phyloP scores from a whole-genome alignment of 2,888 invertebrate genomes.

The Nephrocerus scutellatus region DNA sequence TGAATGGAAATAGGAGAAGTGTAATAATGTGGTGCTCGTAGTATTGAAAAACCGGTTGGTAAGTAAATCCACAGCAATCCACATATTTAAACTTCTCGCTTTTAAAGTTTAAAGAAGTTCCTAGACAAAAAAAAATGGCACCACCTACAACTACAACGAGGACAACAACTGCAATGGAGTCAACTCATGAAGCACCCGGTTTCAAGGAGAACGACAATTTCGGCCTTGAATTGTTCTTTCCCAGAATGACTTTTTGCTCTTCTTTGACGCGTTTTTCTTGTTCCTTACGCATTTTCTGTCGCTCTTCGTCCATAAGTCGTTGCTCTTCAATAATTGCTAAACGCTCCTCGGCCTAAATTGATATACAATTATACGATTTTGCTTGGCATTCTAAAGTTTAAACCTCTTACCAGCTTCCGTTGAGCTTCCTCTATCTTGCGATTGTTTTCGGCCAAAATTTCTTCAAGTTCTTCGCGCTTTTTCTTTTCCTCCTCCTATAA shows the following conservation, averaged over 20 bases:
- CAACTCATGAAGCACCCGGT: slow-evolving; percentile 62
- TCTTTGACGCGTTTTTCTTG: slow-evolving; percentile 87
- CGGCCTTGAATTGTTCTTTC: slow-evolving; percentile 94
- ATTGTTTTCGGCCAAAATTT: slow-evolving; percentile 96
- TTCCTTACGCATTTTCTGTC: slow-evolving; percentile 86
- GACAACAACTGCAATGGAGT: slow-evolving; percentile 9
- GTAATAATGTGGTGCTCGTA: no score
- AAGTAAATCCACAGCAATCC: no score
- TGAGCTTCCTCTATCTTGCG: slow-evolving; percentile 95
- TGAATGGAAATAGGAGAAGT: no score
- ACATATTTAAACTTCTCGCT: no score
- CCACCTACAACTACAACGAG: no score
- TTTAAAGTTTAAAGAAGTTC: no score
- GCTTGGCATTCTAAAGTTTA: not conserved
- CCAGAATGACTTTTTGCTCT: slow-evolving; percentile 94
- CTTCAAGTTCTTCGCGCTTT: slow-evolving; percentile 92
- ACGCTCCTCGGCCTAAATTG: slow-evolving; percentile 84
- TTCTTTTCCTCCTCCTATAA: slow-evolving; percentile 96
- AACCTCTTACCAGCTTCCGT: slow-evolving; percentile 77
- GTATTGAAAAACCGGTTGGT: no score
- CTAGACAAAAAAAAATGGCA: no score
- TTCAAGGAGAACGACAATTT: slow-evolving; percentile 88
- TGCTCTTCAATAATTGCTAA: slow-evolving; percentile 95
- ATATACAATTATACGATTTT: slow-evolving; percentile 10
- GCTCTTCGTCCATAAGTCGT: slow-evolving; percentile 90